phyloP scores from a whole-genome alignment of 2,113 vertebrate genomes.

The Callopanchax toddi region DNA sequence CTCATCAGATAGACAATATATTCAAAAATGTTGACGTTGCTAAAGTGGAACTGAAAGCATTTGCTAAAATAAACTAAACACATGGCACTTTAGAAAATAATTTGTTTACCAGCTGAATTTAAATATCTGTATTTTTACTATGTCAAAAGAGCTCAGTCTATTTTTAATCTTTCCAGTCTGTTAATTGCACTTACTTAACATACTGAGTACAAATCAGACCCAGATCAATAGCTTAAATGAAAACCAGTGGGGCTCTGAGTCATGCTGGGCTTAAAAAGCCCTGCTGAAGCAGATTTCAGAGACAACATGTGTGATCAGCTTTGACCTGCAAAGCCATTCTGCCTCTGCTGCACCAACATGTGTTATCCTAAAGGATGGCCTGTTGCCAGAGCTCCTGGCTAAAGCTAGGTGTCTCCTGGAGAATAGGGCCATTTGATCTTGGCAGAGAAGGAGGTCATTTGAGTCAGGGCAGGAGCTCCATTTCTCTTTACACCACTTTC shows the following conservation, averaged over 20 bases:
- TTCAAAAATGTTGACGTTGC: too few species aligned
- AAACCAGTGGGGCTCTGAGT: constrained; percentile 15
- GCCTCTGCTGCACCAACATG: constrained; percentile 26
- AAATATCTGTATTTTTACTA: neutral
- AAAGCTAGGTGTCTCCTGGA: constrained; percentile 40
- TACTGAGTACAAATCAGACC: constrained; percentile 25
- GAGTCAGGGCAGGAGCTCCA: constrained; percentile 22
- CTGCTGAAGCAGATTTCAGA: neutral
- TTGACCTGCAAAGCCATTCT: constrained; percentile 8
- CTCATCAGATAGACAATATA: too few species aligned
- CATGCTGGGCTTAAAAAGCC: neutral
- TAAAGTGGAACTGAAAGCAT: too few species aligned
- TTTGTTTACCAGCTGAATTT: constrained; percentile 8
- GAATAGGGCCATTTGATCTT: constrained; percentile 41
- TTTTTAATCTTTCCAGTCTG: constrained; percentile 8
- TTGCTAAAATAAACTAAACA: too few species aligned
- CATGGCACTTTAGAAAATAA: too few species aligned
- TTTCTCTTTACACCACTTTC: constrained; percentile 31
- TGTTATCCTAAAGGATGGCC: constrained; percentile 28
- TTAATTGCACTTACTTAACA: constrained; percentile 18
- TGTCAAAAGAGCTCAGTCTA: neutral
- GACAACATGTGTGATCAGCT: constrained; percentile 14
- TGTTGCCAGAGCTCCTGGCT: constrained; percentile 30
- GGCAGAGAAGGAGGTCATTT: constrained; percentile 29
- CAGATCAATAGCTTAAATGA: constrained; percentile 28